Conservation (phyloP, 1,140 invertebrate genomes). For the Nilaparvata lugens region DNA sequence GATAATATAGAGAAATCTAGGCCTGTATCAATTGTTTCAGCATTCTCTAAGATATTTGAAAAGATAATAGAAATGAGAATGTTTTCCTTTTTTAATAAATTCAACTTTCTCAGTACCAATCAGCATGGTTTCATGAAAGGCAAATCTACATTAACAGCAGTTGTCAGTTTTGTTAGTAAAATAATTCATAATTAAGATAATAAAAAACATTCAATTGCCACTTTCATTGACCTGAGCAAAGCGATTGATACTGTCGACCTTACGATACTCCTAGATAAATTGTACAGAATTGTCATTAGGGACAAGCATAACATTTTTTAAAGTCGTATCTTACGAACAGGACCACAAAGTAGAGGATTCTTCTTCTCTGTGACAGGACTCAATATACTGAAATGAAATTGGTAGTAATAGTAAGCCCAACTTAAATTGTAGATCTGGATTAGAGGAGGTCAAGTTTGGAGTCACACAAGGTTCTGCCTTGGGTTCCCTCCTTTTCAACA, state of each 20-base stretch:
- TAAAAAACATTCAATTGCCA: neutral
- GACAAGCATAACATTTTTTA: neutral
- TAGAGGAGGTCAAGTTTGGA: neutral
- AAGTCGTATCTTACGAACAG: neutral
- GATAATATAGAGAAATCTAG: too few relatives aligned
- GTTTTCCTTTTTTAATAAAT: neutral
- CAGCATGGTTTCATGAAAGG: conserved; percentile 1
- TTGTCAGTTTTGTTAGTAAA: neutral
- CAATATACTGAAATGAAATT: neutral
- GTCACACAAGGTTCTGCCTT: neutral
- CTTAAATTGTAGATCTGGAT: neutral
- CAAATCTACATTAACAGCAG: neutral
- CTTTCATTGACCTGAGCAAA: neutral
- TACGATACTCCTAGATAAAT: neutral
- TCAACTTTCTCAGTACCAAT: neutral
- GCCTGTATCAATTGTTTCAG: too few relatives aligned
- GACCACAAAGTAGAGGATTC: too few relatives aligned
- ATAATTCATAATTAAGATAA: neutral
- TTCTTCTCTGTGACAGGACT: neutral
- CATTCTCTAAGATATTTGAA: neutral
- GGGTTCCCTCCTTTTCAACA: neutral
- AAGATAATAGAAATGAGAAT: neutral
- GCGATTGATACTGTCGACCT: neutral
- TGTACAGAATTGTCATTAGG: neutral
- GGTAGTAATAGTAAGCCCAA: neutral